phyloP scores from a whole-genome alignment of 2,888 invertebrate species.

The Volucella inflata region DNA sequence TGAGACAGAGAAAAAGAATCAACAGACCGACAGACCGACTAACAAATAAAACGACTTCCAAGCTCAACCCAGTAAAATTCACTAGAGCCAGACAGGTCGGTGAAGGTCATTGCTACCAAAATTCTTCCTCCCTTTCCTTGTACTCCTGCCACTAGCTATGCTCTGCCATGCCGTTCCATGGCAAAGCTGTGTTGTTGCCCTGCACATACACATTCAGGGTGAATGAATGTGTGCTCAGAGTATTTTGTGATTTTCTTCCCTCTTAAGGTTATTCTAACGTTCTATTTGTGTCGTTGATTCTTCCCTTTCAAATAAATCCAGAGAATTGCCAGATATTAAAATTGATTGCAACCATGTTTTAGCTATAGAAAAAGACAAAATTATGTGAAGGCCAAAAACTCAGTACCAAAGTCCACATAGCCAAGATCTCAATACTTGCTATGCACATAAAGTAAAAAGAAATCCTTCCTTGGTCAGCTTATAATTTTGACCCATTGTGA shows the following conservation, averaged over 20 bases:
- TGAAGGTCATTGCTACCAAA: constrained; percentile 84
- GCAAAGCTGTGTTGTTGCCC: constrained; percentile 18
- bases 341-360: no score
- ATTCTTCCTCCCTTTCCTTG: constrained; percentile 82
- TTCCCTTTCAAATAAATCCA: constrained; percentile 45
- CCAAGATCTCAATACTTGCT: no score
- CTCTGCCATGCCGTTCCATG: constrained; percentile 56
- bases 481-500: no score
- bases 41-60: constrained; percentile 59
- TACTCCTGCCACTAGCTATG: constrained; percentile 76
- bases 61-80: constrained; percentile 73
- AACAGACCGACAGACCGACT: constrained; percentile 29
- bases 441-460: no score
- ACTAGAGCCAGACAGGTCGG: constrained; percentile 82
- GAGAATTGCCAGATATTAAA: constrained; percentile 41
- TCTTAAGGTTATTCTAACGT: constrained; percentile 66
- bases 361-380: background rate
- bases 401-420: no score
- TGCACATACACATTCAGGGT: constrained; percentile 56
- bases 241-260: constrained; percentile 56
- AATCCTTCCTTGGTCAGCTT: no score
- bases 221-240: constrained; percentile 44
- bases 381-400: no score
- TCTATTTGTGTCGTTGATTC: constrained; percentile 67
- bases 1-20: constrained; percentile 23